Percentiles rank a stretch among this genome's conserved stretches.
phyloP scores from a whole-genome alignment of 35 echinoderm and acorn worm species.

The Ophioderma brevispina region DNA sequence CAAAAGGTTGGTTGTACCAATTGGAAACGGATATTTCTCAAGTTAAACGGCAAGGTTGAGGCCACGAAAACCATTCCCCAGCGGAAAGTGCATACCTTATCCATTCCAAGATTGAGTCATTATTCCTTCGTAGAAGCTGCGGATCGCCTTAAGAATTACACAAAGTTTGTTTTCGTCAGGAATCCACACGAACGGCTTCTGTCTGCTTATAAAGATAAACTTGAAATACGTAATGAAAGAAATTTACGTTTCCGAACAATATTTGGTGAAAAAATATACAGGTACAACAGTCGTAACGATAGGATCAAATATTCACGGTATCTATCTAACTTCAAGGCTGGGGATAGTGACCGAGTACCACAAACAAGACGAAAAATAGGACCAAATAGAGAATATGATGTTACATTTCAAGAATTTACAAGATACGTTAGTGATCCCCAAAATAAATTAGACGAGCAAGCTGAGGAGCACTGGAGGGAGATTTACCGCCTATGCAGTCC shows the following conservation, averaged over 20 bases:
- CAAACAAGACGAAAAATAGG: background rate
- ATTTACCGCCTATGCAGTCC: conserved; percentile 63
- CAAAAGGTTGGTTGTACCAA: conserved; percentile 50
- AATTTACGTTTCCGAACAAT: background rate
- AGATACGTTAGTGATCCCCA: conserved; percentile 35
- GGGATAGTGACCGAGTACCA: background rate
- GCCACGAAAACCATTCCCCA: background rate
- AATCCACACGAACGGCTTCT: conserved; percentile 42
- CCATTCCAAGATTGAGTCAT: background rate
- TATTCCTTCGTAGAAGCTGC: background rate
- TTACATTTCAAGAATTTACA: conserved; percentile 79
- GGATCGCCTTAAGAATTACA: conserved; percentile 24
- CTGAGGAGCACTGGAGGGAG: conserved; percentile 58
- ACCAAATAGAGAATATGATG: conserved; percentile 27
- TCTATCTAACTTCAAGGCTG: background rate
- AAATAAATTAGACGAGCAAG: conserved; percentile 25
- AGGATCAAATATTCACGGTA: background rate
- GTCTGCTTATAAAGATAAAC: conserved; percentile 51
- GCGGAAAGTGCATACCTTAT: background rate
- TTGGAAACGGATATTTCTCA: conserved; percentile 56
- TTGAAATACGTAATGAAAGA: conserved; percentile 2
- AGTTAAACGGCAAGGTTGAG: background rate
- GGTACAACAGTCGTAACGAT: background rate
- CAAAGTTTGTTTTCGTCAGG: conserved; percentile 37
- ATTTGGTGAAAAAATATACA: background rate